Evolutionary conservation across 2,113 vertebrate species (phyloP).

Genomic region (Microtus oregoni): DNA sequence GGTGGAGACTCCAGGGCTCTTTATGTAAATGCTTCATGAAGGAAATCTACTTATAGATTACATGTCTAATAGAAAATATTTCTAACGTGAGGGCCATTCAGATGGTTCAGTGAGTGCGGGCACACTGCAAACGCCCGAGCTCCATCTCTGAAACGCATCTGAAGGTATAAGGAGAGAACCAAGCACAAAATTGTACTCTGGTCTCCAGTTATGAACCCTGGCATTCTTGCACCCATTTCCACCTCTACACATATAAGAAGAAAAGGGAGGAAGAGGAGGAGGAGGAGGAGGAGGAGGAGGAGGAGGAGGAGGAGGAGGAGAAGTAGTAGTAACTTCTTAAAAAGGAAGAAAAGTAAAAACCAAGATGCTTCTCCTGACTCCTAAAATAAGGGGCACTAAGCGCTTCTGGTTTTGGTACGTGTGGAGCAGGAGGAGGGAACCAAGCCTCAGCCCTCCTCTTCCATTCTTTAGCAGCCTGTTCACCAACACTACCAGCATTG

Average conservation of each 20-base stretch:
- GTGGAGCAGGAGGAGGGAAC: not conserved
- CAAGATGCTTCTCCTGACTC: not conserved
- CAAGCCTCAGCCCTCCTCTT: not conserved
- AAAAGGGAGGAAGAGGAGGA: not conserved
- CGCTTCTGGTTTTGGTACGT: not conserved
- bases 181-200: not conserved
- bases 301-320: not conserved
- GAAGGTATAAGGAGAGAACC: not conserved
- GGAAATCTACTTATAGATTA: not conserved
- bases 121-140: not conserved
- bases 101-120: no score
- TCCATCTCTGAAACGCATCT: not conserved
- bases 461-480: not conserved
- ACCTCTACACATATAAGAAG: not conserved
- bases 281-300: not conserved
- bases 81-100: not conserved
- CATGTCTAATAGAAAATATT: not conserved
- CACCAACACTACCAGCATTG: not conserved
- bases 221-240: not conserved
- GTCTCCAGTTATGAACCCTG: not conserved
- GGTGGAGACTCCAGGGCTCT: not conserved
- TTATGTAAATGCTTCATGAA: not conserved
- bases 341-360: not conserved
- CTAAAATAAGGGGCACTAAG: not conserved
- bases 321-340: not conserved